A percentile compares a stretch with the other conserved stretches of the same genome.
Conservation (phyloP, 2,888 invertebrate genomes). For the Drosophila quasianomalipes region DNA sequence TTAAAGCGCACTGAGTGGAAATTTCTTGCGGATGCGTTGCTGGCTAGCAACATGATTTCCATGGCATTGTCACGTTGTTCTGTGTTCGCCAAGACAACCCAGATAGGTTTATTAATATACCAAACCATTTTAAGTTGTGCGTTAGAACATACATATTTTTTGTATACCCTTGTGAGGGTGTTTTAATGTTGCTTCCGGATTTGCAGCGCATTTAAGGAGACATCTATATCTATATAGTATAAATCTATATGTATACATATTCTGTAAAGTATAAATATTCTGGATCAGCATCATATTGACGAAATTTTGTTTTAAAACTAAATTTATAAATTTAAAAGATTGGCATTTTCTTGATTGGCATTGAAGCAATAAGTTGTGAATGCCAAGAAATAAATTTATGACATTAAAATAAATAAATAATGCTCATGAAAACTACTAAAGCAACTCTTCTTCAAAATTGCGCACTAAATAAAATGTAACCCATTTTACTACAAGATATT, state of each 20-base stretch:
- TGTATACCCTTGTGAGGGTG: background rate
- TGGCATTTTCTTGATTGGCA: background rate
- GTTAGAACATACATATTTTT: background rate
- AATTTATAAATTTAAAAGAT: background rate
- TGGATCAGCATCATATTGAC: background rate
- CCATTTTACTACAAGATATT: slow-evolving; percentile 1
- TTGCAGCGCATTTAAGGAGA: background rate
- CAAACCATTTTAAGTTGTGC: background rate
- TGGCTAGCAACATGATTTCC: slow-evolving; percentile 2
- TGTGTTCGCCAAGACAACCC: background rate
- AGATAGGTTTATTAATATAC: background rate
- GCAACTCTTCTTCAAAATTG: background rate
- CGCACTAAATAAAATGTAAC: background rate
- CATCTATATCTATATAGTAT: background rate
- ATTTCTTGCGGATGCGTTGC: slow-evolving; percentile 1
- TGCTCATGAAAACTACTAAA: background rate
- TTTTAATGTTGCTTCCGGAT: background rate
- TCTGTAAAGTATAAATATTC: background rate
- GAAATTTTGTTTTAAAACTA: background rate
- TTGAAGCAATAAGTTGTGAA: background rate
- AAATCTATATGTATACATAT: background rate
- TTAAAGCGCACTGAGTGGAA: slow-evolving; percentile 37
- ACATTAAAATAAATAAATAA: slow-evolving; percentile 6
- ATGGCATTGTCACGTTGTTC: slow-evolving; percentile 7
- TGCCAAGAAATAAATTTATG: background rate